Percentiles rank a stretch among this genome's conserved stretches.
Evolutionary conservation across 2,113 vertebrate species (phyloP).

Genomic region (Scopus umbretta): DNA sequence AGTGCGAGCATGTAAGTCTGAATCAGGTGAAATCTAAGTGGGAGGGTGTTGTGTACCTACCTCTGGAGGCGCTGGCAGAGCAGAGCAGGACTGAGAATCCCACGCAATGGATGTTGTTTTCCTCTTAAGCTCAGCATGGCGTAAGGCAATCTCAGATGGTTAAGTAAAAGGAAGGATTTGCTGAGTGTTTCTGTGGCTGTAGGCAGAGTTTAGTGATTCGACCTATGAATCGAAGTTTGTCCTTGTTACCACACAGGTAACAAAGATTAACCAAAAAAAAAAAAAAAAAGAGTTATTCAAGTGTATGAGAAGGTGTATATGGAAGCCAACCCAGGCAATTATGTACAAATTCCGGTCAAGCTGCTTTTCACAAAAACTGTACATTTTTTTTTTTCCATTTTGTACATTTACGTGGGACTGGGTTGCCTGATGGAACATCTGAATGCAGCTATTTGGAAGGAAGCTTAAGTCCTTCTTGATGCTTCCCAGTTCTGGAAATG

Average conservation of each 20-base stretch:
- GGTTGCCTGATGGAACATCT: background rate
- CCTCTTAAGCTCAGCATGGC: accelerated
- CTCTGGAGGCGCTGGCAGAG: background rate
- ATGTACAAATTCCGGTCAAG: background rate
- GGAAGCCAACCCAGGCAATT: background rate
- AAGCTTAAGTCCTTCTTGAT: background rate
- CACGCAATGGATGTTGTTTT: background rate
- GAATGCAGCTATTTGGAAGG: background rate
- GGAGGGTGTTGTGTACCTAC: background rate
- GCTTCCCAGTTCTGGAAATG: background rate
- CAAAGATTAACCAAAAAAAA: background rate
- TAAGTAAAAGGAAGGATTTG: background rate
- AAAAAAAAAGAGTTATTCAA: background rate
- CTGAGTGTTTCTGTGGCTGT: background rate
- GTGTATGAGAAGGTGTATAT: background rate
- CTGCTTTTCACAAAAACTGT: background rate
- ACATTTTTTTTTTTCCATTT: background rate
- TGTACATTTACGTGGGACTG: background rate
- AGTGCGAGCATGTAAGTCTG: background rate
- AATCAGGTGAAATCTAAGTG: background rate
- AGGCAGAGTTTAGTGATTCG: background rate
- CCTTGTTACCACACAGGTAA: background rate
- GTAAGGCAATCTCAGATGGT: background rate
- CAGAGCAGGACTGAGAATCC: background rate
- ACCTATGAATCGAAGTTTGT: background rate